Base-by-base conservation (phyloP, 1,140 invertebrate genomes). In the Orius insidiosus region DNA sequence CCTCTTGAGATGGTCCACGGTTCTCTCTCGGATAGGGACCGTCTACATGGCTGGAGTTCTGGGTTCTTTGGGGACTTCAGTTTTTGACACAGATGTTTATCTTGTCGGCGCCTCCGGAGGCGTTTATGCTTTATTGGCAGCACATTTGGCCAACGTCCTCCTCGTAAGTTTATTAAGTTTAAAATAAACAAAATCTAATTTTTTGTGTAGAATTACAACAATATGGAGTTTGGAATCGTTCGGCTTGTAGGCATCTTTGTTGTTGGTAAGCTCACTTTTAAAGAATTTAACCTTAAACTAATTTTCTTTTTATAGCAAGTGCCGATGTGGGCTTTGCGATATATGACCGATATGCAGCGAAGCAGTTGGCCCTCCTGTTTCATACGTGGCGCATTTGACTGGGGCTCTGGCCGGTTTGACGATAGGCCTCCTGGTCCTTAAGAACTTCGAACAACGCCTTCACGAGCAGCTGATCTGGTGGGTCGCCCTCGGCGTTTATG, bases 1-100 rank as follows among this genome's bases (percentile, higher is more conserved):
- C 89, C 90, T 1, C 62, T 96, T 54, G 92, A 96, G 68, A 95
- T 96, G 89, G 87, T 94, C n/a, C 90, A 95, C 61, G 89, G 88
- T 4, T 87, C 83, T 18, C 68, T 78, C 40, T n/a, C 72, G 90
- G 52, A 88, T 93, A 55, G 84, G 78, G 13, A 76, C 83, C 46
- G 85, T 96, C 45, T 97, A 97, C 65, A 78, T 90, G 67, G 84
- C 89, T 4, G 90, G 92, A 37, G 89, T 96, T 15, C 64, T 93
- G 48, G 88, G 78, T 55, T 94, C 88, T 11, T 65, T 95, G 49
- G 88, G 86, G 40, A 94, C 90, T 37, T 94, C 89, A 43, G 85
- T 95, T 40, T 88, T 94, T 63, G 90, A 95, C 66, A 83, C 84
- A 37, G 80, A 92, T 60, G 88, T 90, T 34, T 93, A 80, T 60